These are phyloP conservation scores for Lithophane semibrunnea DNA, from an alignment of 2,888 invertebrate genomes.

Conservation along the genomic window DNA sequence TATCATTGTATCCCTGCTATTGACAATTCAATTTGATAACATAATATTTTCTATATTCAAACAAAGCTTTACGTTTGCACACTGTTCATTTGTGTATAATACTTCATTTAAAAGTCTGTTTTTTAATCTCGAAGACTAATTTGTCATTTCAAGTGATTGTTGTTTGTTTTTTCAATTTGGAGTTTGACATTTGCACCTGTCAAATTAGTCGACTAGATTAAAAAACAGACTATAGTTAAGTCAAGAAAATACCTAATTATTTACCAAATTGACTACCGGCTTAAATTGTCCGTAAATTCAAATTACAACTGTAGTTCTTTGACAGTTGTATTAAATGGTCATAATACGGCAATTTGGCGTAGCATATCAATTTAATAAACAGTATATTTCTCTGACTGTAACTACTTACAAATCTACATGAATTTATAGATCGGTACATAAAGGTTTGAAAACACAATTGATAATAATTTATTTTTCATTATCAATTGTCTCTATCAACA, in stretches of 20 bases:
- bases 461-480: neutral
- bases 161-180: too few species aligned
- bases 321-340: neutral
- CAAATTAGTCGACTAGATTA: too few species aligned
- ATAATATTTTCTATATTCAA: constrained; percentile 23
- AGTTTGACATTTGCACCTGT: too few species aligned
- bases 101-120: neutral
- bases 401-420: neutral
- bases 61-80: constrained; percentile 22
- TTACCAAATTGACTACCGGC: neutral
- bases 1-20: constrained; percentile 33
- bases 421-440: constrained; percentile 5
- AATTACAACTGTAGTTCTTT: neutral
- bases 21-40: constrained; percentile 38
- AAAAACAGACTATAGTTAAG: neutral
- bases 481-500: constrained; percentile 48
- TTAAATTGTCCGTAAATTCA: neutral
- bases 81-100: constrained; percentile 13
- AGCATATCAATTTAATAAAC: neutral
- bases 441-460: too few species aligned
- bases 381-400: neutral
- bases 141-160: too few species aligned
- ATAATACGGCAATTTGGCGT: neutral
- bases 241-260: neutral
- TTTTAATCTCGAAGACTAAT: too few species aligned